Base-by-base conservation (phyloP, 1,140 invertebrate species). In the Neocloeon triangulifer region DNA sequence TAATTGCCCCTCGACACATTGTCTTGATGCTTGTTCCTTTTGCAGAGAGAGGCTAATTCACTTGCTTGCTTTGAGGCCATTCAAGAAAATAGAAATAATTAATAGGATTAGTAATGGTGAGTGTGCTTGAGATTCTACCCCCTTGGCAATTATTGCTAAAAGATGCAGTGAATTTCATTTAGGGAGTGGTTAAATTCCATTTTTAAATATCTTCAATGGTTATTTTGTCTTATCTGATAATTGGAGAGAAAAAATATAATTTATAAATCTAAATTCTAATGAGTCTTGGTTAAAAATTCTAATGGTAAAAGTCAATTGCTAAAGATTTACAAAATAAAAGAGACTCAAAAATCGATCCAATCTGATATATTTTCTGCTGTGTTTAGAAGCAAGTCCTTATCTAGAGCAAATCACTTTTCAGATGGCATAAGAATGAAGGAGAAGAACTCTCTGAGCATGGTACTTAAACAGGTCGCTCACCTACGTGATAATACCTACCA, bases 41-140 rank as follows among this genome's bases (percentile, higher is more conserved):
- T 48, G 41, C 48, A 84, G 79, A 51, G 85, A 91, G 56, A 67
- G 85, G 48, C 66, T 94, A 41, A 85, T 92, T 50, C 88, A 94
- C 55, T 60, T 91, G 46, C 61, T 94, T 52, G 86, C 85, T 41
- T 54, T 92, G 46, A 73, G 78, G 58, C 75, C 84, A 27, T 89
- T 75, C 53, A 92, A 91, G 58, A 91, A 86, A 56, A 77, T 78
- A 10, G 86, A 92, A 60, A 53, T 94, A 20, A 68, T 76, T 45
- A 56, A 70, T 33, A 69, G 79, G 41, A 59, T 92, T 32, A 66
- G 58, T 35, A 74, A 62, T 68, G 81, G 79, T 84, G 57, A 56
- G 54, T 53, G 37, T 3, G 19, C 3, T 14, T n/a, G 13, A 29
- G 15, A 16, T 29, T 29, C 4, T 4, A 4, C 3, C n/a, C 14